These are phyloP conservation scores for Rhombomys opimus DNA, from an alignment of 2,113 vertebrate genomes.

Conservation along the genomic window DNA sequence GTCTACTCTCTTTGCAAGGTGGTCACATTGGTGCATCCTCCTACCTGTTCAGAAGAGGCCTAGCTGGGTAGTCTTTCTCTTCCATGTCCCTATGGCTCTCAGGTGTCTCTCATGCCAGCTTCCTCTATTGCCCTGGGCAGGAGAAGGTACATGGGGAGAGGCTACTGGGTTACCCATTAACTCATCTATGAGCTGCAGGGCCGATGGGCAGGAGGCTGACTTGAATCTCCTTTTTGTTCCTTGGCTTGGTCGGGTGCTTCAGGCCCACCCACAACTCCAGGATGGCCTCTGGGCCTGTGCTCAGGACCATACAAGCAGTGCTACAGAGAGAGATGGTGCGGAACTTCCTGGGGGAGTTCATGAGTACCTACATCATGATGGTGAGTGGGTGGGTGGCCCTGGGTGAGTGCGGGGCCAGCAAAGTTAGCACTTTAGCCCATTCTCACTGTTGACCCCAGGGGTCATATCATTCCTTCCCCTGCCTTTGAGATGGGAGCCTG, in stretches of 20 bases:
- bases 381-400: slow-evolving; percentile 78
- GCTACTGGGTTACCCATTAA: slow-evolving; percentile 73
- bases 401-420: background rate
- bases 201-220: slow-evolving; percentile 7
- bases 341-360: slow-evolving; percentile 88
- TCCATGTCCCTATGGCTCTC: background rate
- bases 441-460: background rate
- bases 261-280: background rate
- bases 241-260: slow-evolving; percentile 19
- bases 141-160: slow-evolving; percentile 24
- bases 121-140: background rate
- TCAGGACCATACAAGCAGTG: background rate
- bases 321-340: slow-evolving; percentile 84
- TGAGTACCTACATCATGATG: slow-evolving; percentile 92
- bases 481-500: background rate
- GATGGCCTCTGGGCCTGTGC: background rate
- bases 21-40: background rate
- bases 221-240: slow-evolving; percentile 38
- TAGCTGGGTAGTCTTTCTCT: background rate
- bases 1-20: background rate
- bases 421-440: background rate
- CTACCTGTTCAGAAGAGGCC: background rate
- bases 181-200: slow-evolving; percentile 21
- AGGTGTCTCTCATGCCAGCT: background rate
- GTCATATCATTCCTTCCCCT: background rate